A percentile compares a stretch with the other conserved stretches of the same genome.
Evolutionary conservation across 2,797 vertebrate species (phyloP).

Genomic region (Rhyacichthys aspro): DNA sequence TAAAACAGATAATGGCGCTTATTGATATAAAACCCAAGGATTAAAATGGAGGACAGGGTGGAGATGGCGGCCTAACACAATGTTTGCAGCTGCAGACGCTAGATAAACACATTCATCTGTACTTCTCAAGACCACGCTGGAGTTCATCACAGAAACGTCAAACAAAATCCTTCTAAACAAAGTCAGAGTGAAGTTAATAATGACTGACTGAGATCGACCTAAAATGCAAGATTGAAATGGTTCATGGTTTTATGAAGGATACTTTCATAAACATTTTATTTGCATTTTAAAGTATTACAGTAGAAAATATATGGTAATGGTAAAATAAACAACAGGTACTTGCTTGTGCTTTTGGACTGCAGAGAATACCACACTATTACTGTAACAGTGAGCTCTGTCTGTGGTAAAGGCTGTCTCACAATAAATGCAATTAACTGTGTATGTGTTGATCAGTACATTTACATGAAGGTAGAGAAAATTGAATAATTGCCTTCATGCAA

Average conservation of each 20-base stretch:
- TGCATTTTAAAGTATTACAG: no score
- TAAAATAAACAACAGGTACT: no score
- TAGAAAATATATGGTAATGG: no score
- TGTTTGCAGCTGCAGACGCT: constrained; percentile 26
- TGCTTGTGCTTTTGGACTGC: no score
- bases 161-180: constrained; percentile 48
- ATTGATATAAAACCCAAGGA: constrained; percentile 17
- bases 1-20: constrained; percentile 1
- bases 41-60: constrained; percentile 10
- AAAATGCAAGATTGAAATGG: constrained; percentile 19
- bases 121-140: constrained; percentile 23
- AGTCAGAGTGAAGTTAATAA: constrained; percentile 35
- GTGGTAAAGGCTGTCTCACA: no score
- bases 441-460: no score
- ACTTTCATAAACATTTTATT: neutral
- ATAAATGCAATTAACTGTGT: no score
- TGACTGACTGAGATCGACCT: constrained; percentile 14
- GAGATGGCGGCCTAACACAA: constrained; percentile 7
- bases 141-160: constrained; percentile 43
- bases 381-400: no score
- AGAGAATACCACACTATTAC: no score
- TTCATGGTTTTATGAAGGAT: constrained; percentile 22
- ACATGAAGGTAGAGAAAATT: no score
- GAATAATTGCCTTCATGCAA: no score
- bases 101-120: constrained; percentile 49